phyloP scores from a whole-genome alignment of 2,797 vertebrate species.

The Leptodactylus fallax region DNA sequence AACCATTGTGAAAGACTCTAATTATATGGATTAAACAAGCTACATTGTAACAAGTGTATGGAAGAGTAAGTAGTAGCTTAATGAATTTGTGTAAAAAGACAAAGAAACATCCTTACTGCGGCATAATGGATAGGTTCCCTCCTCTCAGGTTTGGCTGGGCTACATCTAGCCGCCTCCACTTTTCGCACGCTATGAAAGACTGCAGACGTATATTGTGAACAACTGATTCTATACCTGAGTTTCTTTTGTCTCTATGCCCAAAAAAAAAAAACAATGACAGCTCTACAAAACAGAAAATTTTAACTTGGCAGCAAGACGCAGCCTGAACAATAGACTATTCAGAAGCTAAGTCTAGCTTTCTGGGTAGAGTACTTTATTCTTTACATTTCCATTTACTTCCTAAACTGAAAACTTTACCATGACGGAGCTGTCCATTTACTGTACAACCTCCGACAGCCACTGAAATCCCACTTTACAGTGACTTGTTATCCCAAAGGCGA shows the following conservation, averaged over 20 bases:
- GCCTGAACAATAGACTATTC: background rate
- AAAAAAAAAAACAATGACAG: background rate
- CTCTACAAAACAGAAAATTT: background rate
- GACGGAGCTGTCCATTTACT: background rate
- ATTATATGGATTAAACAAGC: background rate
- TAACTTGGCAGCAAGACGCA: background rate
- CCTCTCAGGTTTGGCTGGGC: no score
- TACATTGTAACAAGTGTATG: background rate
- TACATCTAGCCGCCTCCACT: background rate
- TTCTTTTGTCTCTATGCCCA: background rate
- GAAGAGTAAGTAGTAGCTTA: no score
- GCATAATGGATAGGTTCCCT: background rate
- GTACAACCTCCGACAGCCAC: background rate
- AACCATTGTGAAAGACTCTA: background rate
- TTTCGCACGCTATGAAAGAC: constrained; percentile 1
- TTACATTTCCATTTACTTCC: background rate
- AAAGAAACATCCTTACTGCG: background rate
- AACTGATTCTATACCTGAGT: background rate
- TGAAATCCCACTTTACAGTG: background rate
- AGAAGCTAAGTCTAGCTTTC: background rate
- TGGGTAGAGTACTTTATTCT: background rate
- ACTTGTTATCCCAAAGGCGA: background rate
- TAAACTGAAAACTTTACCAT: background rate
- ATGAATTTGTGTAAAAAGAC: background rate
- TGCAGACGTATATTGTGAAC: background rate